Evolutionary conservation across 2,888 invertebrate species (phyloP).

Genomic region (Caenorhabditis angaria): DNA sequence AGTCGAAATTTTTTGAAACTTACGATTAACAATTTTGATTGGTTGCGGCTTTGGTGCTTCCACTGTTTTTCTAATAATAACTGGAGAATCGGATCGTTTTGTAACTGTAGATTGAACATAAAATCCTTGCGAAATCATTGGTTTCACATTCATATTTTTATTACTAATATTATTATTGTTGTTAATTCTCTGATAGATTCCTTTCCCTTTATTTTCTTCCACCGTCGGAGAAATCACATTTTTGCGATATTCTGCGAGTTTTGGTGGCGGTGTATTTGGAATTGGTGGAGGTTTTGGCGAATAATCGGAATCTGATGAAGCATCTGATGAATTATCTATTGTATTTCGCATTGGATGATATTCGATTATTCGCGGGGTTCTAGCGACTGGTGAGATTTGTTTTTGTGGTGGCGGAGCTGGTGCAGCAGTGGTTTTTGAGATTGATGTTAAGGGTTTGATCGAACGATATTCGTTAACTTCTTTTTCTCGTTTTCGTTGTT

Average conservation of each 20-base stretch:
- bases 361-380: conserved; percentile 26
- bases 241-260: conserved; percentile 27
- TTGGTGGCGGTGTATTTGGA: conserved; percentile 36
- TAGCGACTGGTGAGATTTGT: conserved; percentile 10
- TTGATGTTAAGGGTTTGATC: conserved; percentile 4
- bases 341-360: conserved; percentile 26
- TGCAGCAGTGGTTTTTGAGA: not conserved
- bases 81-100: conserved; percentile 1
- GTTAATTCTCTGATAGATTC: conserved; percentile 16
- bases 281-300: conserved; percentile 24
- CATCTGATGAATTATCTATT: not conserved
- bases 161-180: not conserved
- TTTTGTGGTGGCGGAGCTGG: conserved; percentile 4
- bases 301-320: not conserved
- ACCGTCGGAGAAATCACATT: not conserved
- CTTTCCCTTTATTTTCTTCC: conserved; percentile 16
- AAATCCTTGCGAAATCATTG: not conserved
- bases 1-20: too few species aligned
- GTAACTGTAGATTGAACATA: not conserved
- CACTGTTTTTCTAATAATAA: conserved; percentile 10
- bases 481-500: conserved; percentile 27
- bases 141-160: not conserved
- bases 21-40: not conserved
- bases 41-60: not conserved
- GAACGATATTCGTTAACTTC: conserved; percentile 30